These are phyloP conservation scores for Bhutanitis thaidina DNA, from an alignment of 2,888 invertebrate species.

Conservation along the genomic window DNA sequence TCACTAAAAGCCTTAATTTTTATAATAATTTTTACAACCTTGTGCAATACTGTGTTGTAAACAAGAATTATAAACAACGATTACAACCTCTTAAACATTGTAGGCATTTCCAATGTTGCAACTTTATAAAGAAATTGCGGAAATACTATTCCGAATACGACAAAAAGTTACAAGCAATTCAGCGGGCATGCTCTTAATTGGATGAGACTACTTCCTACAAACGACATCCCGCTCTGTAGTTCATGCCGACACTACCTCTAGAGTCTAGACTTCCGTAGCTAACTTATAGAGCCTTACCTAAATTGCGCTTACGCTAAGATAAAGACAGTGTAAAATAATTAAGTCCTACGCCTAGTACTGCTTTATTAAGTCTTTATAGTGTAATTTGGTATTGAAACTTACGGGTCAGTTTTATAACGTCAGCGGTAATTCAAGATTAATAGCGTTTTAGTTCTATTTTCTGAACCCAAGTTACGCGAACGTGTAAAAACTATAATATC, in stretches of 20 bases:
- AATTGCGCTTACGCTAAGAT: conserved; percentile 19
- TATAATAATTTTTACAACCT: too few species aligned
- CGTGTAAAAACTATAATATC: conserved; percentile 27
- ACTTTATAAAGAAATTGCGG: conserved; percentile 50
- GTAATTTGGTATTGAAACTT: conserved; percentile 22
- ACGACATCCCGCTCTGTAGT: conserved; percentile 46
- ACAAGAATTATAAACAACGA: too few species aligned
- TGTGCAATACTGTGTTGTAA: too few species aligned
- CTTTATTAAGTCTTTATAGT: conserved; percentile 12
- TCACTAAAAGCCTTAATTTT: too few species aligned
- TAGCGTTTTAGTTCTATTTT: conserved; percentile 29
- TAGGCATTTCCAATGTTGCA: conserved; percentile 40
- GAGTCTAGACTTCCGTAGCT: conserved; percentile 40
- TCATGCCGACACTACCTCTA: conserved; percentile 22
- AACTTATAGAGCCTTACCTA: conserved; percentile 36
- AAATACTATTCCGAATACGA: conserved; percentile 71
- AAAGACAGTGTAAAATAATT: conserved; percentile 17
- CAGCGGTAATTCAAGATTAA: conserved; percentile 34
- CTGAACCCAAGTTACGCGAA: conserved; percentile 49
- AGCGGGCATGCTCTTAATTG: conserved; percentile 72
- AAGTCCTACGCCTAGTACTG: conserved; percentile 4
- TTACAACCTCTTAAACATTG: conserved; percentile 10
- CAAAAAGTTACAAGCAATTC: conserved; percentile 71
- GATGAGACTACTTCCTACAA: conserved; percentile 75
- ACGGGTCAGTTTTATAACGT: conserved; percentile 41